These are phyloP conservation scores for Drosophila bunnanda DNA, from an alignment of 2,888 invertebrate genomes.

Conservation along the genomic window DNA sequence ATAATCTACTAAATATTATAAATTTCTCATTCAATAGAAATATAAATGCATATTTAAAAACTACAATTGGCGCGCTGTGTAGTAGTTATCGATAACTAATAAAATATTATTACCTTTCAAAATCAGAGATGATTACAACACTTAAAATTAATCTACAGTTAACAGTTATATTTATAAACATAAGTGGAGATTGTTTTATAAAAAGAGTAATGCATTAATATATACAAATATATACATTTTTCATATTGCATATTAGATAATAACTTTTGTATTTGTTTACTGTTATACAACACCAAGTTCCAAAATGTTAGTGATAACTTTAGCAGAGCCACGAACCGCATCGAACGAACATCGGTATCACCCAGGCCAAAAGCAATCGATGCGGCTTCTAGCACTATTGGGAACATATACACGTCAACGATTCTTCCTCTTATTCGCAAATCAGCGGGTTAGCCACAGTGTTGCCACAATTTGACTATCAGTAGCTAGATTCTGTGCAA, in stretches of 20 bases:
- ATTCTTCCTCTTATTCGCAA: constrained; percentile 14
- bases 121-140: not conserved
- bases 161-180: too few species aligned
- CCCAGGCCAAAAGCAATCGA: not conserved
- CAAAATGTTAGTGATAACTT: too few species aligned
- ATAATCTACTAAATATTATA: not conserved
- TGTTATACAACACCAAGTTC: too few species aligned
- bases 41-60: not conserved
- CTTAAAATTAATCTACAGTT: not conserved
- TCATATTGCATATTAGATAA: too few species aligned
- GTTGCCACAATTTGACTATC: too few species aligned
- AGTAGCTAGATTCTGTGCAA: too few species aligned
- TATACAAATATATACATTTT: too few species aligned
- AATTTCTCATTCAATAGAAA: not conserved
- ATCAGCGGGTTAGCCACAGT: too few species aligned
- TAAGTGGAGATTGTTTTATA: too few species aligned
- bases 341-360: not conserved
- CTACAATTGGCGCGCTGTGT: not conserved
- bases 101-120: too few species aligned
- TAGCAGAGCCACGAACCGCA: not conserved
- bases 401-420: constrained; percentile 11
- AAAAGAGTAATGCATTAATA: too few species aligned
- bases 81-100: not conserved
- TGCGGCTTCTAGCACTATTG: not conserved
- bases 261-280: too few species aligned